Evolutionary conservation across 2,113 vertebrate species (phyloP).

Genomic region (Parus major): DNA sequence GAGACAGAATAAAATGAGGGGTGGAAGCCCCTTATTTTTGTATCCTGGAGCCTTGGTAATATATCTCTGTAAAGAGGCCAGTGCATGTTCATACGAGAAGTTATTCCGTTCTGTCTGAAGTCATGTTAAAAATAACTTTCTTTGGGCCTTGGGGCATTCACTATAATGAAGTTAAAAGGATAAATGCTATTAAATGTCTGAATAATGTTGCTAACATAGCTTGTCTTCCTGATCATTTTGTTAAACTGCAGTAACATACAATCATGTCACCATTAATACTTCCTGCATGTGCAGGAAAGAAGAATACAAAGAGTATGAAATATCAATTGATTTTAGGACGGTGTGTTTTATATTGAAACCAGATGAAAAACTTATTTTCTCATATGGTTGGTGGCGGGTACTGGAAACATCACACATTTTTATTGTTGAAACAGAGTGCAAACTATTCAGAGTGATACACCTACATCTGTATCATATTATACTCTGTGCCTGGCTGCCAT

Average conservation of each 20-base stretch:
- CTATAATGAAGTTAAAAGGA: constrained; percentile 67
- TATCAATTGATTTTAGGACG: constrained; percentile 61
- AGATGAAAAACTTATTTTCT: constrained; percentile 39
- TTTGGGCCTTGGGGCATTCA: constrained; percentile 35
- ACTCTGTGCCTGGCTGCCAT: constrained; percentile 19
- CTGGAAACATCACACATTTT: constrained; percentile 54
- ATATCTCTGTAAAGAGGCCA: constrained; percentile 11
- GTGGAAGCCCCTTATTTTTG: not conserved
- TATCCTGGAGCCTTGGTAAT: constrained; percentile 18
- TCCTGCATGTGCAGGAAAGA: constrained; percentile 63
- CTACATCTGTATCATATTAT: constrained; percentile 31
- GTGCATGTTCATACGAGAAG: constrained; percentile 16
- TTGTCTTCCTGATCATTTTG: constrained; percentile 66
- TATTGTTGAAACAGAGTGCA: constrained; percentile 57
- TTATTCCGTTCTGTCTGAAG: constrained; percentile 48
- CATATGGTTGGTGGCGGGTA: constrained; percentile 16
- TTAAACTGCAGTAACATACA: constrained; percentile 65
- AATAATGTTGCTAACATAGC: constrained; percentile 69
- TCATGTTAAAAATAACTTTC: constrained; percentile 52
- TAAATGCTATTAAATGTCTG: constrained; percentile 71
- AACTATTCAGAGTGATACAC: constrained; percentile 16
- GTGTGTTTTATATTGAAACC: constrained; percentile 60
- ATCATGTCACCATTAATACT: constrained; percentile 69
- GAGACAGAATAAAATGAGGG: not conserved
- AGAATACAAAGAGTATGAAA: constrained; percentile 63